Base-by-base conservation (phyloP, 2,113 vertebrate genomes). In the Heterochromis multidens region DNA sequence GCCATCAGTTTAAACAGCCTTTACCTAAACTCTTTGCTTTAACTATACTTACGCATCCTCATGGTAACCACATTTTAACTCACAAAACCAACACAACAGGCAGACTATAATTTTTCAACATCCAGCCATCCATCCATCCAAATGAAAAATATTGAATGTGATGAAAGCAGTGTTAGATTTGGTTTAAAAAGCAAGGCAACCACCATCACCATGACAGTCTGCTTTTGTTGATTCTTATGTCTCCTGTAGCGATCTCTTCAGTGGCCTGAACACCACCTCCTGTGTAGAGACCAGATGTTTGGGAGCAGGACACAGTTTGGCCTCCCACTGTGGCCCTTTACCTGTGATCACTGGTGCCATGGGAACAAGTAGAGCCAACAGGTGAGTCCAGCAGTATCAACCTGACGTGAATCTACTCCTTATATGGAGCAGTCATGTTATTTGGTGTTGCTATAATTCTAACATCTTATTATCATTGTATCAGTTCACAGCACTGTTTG, bases 321-420 rank as follows among this genome's bases (percentile, higher is more conserved):
- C 67, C 79, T 85, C 76, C 77, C 31, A 46, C 27, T n/a, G 31
- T 17, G 77, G 58, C 31, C 79, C 70, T 19, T 58, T 21, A 78
- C 54, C 40, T 37, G 87, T 90, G 90, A 91, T 74, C 62, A 78
- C 2, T 86, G 87, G 79, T 91, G 95, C 88, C 84, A 96, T 96
- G 96, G 95, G 95, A 94, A 93, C 95, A 87, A 94, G 89, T 79
- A 91, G 92, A 67, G 88, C 86, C 83, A 94, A 95, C 93, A 96
- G 95, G 95, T 96, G 88, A 87, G 88, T 1, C 23, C 21, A 46
- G 21, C 16, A 9, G 7, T 17, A 16, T 77, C 11, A 14, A 11
- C 17, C n/a, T 57, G 17, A 72, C 11, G 23, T 27, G 16, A 49
- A 27, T 72, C 27, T 46, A 49, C 40, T 7, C 49, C 49, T 19